These are phyloP conservation scores for Pachypeltis micranthus DNA, from an alignment of 1,140 invertebrate species.

Conservation along the genomic window DNA sequence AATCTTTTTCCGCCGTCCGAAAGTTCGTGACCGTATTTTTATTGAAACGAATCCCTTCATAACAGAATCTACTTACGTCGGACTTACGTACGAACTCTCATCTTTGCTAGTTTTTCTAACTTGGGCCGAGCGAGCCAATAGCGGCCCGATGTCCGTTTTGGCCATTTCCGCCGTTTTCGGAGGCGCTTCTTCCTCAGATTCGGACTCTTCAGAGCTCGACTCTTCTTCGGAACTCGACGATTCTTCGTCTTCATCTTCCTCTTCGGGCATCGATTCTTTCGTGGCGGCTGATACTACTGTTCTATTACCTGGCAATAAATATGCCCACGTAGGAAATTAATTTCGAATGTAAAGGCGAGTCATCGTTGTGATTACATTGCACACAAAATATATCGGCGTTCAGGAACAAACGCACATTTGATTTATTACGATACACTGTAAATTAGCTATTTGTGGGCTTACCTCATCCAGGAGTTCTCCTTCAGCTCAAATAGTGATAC, in stretches of 20 bases:
- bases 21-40: too few relatives aligned
- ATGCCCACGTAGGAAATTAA: too few relatives aligned
- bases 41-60: too few relatives aligned
- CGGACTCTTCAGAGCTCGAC: conserved; percentile 55
- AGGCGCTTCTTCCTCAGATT: conserved; percentile 51
- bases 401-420: too few relatives aligned
- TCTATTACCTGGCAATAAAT: conserved; percentile 12
- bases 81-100: conserved; percentile 19
- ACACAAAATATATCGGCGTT: too few relatives aligned
- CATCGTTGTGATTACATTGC: too few relatives aligned
- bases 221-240: conserved; percentile 48
- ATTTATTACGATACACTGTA: too few relatives aligned
- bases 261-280: neutral
- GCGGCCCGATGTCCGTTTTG: conserved; percentile 63
- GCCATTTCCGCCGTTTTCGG: conserved; percentile 43
- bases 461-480: too few relatives aligned
- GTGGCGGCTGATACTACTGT: neutral
- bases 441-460: too few relatives aligned
- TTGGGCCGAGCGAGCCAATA: conserved; percentile 61
- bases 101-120: conserved; percentile 39
- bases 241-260: conserved; percentile 38
- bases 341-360: too few relatives aligned
- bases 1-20: too few relatives aligned
- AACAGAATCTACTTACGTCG: conserved; percentile 13
- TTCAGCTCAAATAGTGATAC: too few relatives aligned